A percentile compares a stretch with the other conserved stretches of the same genome.
phyloP scores from a whole-genome alignment of 2,888 invertebrate species.

The Halictus quadricinctus region DNA sequence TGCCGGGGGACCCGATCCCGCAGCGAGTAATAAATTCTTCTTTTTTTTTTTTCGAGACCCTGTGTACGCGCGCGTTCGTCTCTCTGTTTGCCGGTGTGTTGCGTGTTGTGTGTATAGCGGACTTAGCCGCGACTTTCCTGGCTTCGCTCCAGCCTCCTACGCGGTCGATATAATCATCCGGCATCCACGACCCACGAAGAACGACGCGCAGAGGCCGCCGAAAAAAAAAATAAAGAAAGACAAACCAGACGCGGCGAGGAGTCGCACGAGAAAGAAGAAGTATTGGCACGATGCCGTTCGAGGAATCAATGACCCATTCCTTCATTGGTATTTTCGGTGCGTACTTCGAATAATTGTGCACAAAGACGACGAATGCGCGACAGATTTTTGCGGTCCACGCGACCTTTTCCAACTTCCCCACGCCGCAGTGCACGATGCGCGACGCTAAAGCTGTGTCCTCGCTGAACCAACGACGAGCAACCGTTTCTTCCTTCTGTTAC shows the following conservation, averaged over 20 bases:
- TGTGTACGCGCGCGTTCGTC: slow-evolving; percentile 4
- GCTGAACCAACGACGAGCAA: not conserved
- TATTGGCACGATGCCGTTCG: slow-evolving; percentile 76
- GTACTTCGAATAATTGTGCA: slow-evolving; percentile 66
- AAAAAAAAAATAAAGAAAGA: slow-evolving; percentile 29
- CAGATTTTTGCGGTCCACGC: not conserved
- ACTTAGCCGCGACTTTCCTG: slow-evolving; percentile 66
- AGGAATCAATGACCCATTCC: slow-evolving; percentile 79
- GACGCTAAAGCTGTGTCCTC: not conserved
- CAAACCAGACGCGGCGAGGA: slow-evolving; percentile 32
- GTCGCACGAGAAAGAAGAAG: slow-evolving; percentile 56
- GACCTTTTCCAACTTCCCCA: not conserved
- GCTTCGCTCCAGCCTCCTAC: slow-evolving; percentile 78
- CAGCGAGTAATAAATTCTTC: slow-evolving; percentile 47
- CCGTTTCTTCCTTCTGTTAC: too few species aligned
- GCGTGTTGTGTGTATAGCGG: slow-evolving; percentile 28
- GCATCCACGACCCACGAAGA: slow-evolving; percentile 67
- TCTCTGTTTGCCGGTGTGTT: slow-evolving; percentile 10
- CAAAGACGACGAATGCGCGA: slow-evolving; percentile 41
- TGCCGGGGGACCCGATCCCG: slow-evolving; percentile 29
- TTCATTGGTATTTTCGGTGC: slow-evolving; percentile 72
- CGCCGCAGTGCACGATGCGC: not conserved
- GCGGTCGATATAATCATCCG: slow-evolving; percentile 80
- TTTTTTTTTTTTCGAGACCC: slow-evolving; percentile 26
- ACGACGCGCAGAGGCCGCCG: slow-evolving; percentile 60